Conservation (phyloP, 1,140 invertebrate species). For the Rhagoletis pomonella region DNA sequence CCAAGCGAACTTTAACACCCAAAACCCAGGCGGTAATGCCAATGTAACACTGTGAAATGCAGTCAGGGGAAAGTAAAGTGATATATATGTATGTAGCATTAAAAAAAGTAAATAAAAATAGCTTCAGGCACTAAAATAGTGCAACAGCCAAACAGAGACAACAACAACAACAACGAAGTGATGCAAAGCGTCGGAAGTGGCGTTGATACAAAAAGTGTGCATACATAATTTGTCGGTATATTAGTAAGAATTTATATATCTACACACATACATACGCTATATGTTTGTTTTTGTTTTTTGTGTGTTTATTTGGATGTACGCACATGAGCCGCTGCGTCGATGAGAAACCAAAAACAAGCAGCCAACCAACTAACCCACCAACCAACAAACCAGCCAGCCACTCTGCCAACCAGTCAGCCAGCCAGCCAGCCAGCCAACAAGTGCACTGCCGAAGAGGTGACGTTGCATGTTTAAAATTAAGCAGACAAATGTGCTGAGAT, state of each 20-base stretch:
- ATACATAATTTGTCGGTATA: not conserved
- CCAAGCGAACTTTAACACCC: slow-evolving; percentile 26
- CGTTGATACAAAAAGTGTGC: not conserved
- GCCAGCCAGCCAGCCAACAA: slow-evolving; percentile 3
- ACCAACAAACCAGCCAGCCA: not conserved
- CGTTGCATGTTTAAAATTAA: slow-evolving; percentile 40
- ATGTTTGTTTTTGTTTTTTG: too few relatives aligned
- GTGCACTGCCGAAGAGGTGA: not conserved
- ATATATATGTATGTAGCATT: not conserved
- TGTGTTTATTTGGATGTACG: not conserved
- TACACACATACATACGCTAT: too few relatives aligned
- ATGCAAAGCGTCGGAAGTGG: not conserved
- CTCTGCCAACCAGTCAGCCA: not conserved
- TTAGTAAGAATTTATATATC: too few relatives aligned
- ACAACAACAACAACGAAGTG: not conserved
- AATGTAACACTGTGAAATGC: slow-evolving; percentile 1
- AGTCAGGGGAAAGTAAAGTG: not conserved
- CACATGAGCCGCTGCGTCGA: not conserved
- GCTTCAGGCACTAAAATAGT: slow-evolving; percentile 24
- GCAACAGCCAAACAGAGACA: not conserved
- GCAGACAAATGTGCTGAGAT: slow-evolving; percentile 51
- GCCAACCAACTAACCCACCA: not conserved
- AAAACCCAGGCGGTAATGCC: slow-evolving; percentile 8
- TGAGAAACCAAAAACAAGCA: slow-evolving; percentile 44
- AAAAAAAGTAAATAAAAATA: slow-evolving; percentile 17